These are phyloP conservation scores for Lacerta bilineata DNA, from an alignment of 2,797 vertebrate species.

Conservation along the genomic window DNA sequence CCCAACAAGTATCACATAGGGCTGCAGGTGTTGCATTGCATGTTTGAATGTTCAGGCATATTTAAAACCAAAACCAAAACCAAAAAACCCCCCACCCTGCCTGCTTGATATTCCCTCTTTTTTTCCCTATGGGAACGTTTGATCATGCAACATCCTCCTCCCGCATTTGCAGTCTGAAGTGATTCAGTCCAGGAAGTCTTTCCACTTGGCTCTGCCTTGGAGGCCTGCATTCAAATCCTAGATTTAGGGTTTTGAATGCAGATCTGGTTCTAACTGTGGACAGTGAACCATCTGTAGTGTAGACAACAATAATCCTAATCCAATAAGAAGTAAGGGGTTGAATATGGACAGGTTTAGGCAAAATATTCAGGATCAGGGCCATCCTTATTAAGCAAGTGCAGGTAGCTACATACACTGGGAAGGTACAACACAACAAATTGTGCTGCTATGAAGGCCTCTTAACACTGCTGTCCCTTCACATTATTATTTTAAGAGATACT, in stretches of 20 bases:
- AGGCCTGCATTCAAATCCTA: not conserved
- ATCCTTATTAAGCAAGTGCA: too few species aligned
- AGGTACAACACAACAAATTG: too few species aligned
- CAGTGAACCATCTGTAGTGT: too few species aligned
- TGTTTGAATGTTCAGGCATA: not conserved
- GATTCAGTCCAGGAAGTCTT: not conserved
- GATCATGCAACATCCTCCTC: not conserved
- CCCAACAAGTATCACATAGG: not conserved
- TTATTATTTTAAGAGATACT: not conserved
- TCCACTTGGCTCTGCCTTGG: not conserved
- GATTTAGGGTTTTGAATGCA: too few species aligned
- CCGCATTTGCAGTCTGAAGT: not conserved
- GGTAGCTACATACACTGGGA: not conserved
- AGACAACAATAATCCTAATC: not conserved
- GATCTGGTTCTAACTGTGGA: too few species aligned
- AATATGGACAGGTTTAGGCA: too few species aligned
- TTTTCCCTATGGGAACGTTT: not conserved
- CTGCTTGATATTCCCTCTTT: not conserved
- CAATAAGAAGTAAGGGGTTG: not conserved
- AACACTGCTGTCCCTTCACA: not conserved
- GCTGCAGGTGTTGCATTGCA: not conserved
- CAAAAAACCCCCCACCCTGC: too few species aligned
- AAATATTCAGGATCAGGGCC: not conserved
- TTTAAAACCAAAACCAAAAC: not conserved
- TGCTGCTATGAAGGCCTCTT: not conserved